Conservation (phyloP, 2,888 invertebrate genomes). For the Cancer borealis region DNA sequence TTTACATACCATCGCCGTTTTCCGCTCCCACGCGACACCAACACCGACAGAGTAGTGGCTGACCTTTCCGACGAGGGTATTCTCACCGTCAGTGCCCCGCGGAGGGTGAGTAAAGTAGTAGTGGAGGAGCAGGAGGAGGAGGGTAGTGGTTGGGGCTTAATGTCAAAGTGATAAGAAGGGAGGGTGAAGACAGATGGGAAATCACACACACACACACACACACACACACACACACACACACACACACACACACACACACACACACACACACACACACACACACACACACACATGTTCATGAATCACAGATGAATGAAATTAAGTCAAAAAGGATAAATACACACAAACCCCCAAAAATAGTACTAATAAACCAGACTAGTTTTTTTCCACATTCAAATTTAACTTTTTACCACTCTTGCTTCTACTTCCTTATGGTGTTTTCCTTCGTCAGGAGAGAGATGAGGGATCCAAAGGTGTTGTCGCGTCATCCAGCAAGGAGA, state of each 20-base stretch:
- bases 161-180: not conserved
- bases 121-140: not conserved
- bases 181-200: not conserved
- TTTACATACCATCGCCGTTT: constrained; percentile 64
- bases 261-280: not conserved
- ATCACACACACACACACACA: constrained; percentile 2
- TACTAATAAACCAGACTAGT: too few species aligned
- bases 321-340: too few species aligned
- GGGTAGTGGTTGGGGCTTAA: not conserved
- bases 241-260: constrained; percentile 28
- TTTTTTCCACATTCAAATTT: too few species aligned
- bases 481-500: constrained; percentile 10
- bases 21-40: constrained; percentile 70
- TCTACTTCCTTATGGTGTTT: not conserved
- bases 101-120: constrained; percentile 54
- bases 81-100: constrained; percentile 74
- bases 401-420: not conserved
- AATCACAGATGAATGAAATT: too few species aligned
- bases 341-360: too few species aligned
- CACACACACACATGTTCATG: not conserved
- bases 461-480: not conserved
- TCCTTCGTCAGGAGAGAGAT: not conserved
- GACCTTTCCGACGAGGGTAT: constrained; percentile 76
- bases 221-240: constrained; percentile 12
- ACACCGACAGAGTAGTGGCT: constrained; percentile 70